Conservation (phyloP, 2,888 invertebrate species). For the Pherbina coryleti region DNA sequence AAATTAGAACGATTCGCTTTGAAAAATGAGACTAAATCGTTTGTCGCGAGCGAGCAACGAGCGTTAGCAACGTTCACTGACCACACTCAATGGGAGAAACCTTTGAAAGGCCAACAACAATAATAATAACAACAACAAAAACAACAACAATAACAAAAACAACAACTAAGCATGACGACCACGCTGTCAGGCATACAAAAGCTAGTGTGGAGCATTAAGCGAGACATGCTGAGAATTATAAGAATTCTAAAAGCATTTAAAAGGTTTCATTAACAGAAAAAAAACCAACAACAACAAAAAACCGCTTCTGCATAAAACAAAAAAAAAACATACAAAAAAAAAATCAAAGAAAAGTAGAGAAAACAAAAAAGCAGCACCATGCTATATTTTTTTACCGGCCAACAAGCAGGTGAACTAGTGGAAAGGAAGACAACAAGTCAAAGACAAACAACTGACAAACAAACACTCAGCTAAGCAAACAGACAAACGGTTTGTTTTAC, state of each 20-base stretch:
- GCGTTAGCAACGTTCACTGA: conserved; percentile 28
- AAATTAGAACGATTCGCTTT: background rate
- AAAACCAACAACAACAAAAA: background rate
- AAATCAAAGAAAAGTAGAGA: background rate
- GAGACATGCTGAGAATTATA: background rate
- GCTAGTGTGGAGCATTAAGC: background rate
- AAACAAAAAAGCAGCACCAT: background rate
- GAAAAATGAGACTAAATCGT: conserved; percentile 3
- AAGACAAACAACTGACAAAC: background rate
- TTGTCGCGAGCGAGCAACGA: background rate
- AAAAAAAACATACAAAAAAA: too few relatives aligned
- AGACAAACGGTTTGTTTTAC: background rate
- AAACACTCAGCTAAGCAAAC: background rate
- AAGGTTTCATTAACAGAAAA: conserved; percentile 20
- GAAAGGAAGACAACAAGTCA: background rate
- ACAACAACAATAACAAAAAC: background rate
- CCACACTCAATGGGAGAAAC: conserved; percentile 28
- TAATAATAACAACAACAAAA: background rate
- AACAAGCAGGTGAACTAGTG: background rate
- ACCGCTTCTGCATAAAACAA: too few relatives aligned
- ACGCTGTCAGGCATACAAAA: background rate
- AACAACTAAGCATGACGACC: background rate
- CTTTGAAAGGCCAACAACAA: conserved; percentile 26
- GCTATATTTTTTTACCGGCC: background rate
- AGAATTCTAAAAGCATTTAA: conserved; percentile 1